Percentiles rank a stretch among this genome's conserved stretches.
phyloP scores from a whole-genome alignment of 2,797 vertebrate species.

The Sebastes goodei region DNA sequence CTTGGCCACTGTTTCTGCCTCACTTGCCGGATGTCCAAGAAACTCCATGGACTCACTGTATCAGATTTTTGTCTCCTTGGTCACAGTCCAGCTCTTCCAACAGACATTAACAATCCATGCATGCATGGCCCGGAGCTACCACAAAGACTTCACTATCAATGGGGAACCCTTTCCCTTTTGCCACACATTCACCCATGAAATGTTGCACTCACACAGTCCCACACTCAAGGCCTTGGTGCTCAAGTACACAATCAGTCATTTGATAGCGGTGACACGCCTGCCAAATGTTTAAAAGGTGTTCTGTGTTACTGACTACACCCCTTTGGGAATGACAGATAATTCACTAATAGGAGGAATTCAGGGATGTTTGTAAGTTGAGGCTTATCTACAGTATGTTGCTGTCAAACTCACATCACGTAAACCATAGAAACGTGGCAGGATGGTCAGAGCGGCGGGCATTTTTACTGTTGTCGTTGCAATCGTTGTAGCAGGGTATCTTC shows the following conservation, averaged over 20 bases:
- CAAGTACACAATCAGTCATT: conserved; percentile 44
- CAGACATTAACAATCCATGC: conserved; percentile 70
- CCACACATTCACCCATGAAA: conserved; percentile 30
- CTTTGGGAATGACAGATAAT: conserved; percentile 34
- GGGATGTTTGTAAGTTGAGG: conserved; percentile 1
- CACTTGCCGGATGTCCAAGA: conserved; percentile 67
- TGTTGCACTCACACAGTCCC: conserved; percentile 30
- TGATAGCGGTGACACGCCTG: conserved; percentile 44
- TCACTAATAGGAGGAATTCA: conserved; percentile 12
- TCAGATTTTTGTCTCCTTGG: conserved; percentile 49
- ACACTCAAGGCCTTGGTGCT: conserved; percentile 39
- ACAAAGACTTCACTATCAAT: conserved; percentile 71
- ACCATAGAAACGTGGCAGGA: too few relatives aligned
- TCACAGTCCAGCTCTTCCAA: conserved; percentile 59
- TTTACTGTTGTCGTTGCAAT: too few relatives aligned
- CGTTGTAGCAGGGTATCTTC: too few relatives aligned
- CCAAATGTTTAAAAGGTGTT: conserved; percentile 28
- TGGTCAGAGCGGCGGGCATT: too few relatives aligned
- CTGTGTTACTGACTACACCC: conserved; percentile 10
- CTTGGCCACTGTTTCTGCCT: conserved; percentile 53
- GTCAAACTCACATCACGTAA: neutral
- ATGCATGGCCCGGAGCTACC: conserved; percentile 55
- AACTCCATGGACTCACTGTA: conserved; percentile 62
- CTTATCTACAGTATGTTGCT: conserved; percentile 11
- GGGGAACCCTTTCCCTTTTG: conserved; percentile 22